Evolutionary conservation across 1,140 invertebrate species (phyloP).

Genomic region (Plutomurus gul): DNA sequence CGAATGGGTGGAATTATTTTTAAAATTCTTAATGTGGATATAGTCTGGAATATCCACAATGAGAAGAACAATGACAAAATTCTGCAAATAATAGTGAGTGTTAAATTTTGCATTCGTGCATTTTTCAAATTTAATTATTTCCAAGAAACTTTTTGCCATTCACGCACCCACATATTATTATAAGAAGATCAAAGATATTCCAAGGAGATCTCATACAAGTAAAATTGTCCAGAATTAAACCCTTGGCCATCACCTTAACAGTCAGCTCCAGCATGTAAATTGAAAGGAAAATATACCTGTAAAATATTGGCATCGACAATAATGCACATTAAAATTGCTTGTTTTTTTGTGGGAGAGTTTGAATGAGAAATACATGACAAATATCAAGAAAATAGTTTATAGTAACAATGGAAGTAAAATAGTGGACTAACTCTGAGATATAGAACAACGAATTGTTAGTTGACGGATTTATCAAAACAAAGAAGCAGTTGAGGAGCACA

Average conservation of each 20-base stretch:
- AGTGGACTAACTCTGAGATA: background rate
- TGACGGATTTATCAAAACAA: background rate
- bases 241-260: slow-evolving; percentile 92
- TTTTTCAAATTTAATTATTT: background rate
- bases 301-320: too few relatives aligned
- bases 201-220: slow-evolving; percentile 99
- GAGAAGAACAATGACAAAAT: background rate
- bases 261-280: background rate
- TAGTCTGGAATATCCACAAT: background rate
- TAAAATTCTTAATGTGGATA: background rate
- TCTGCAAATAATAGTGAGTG: background rate
- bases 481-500: slow-evolving; percentile 15
- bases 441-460: background rate
- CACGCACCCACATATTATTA: slow-evolving; percentile 99
- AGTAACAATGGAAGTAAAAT: too few relatives aligned
- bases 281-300: background rate
- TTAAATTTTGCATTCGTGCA: background rate
- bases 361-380: too few relatives aligned
- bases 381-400: background rate
- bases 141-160: background rate
- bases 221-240: slow-evolving; percentile 97
- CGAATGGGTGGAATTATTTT: background rate
- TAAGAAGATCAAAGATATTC: slow-evolving; percentile 99
- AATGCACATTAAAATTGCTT: too few relatives aligned
- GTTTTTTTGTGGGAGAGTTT: too few relatives aligned